These are phyloP conservation scores for Periparus ater DNA, from an alignment of 2,797 vertebrate species.

Conservation along the genomic window DNA sequence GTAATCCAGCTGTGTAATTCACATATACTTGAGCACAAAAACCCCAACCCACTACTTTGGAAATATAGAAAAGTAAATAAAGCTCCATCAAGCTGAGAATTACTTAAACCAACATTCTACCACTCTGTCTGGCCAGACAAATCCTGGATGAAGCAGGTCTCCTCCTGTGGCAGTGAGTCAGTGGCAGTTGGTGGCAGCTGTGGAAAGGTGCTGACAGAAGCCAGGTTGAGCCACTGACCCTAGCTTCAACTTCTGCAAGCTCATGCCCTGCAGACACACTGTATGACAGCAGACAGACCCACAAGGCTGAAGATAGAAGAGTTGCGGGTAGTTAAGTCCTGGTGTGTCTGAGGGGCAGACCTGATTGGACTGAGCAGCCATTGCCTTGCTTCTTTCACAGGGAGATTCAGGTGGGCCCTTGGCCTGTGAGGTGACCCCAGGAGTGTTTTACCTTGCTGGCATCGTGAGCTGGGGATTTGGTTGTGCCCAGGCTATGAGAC, in stretches of 20 bases:
- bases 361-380: not conserved
- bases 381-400: conserved; percentile 68
- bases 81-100: not conserved
- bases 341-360: not conserved
- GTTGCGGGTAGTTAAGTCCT: not conserved
- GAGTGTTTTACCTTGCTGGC: conserved; percentile 91
- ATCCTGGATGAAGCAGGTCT: not conserved
- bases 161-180: not conserved
- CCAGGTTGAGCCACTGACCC: not conserved
- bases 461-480: conserved; percentile 95
- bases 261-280: not conserved
- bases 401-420: conserved; percentile 95
- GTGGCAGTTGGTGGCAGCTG: not conserved
- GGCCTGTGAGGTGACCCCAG: conserved; percentile 88
- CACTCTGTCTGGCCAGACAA: not conserved
- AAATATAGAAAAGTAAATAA: not conserved
- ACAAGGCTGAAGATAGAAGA: not conserved
- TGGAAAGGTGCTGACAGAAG: not conserved
- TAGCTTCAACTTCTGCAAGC: not conserved
- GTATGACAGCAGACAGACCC: not conserved
- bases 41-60: not conserved
- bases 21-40: not conserved
- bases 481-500: conserved; percentile 88
- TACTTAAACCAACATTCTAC: not conserved
- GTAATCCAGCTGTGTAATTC: not conserved